phyloP scores from a whole-genome alignment of 2,888 invertebrate genomes.

The Euzophera pinguis region DNA sequence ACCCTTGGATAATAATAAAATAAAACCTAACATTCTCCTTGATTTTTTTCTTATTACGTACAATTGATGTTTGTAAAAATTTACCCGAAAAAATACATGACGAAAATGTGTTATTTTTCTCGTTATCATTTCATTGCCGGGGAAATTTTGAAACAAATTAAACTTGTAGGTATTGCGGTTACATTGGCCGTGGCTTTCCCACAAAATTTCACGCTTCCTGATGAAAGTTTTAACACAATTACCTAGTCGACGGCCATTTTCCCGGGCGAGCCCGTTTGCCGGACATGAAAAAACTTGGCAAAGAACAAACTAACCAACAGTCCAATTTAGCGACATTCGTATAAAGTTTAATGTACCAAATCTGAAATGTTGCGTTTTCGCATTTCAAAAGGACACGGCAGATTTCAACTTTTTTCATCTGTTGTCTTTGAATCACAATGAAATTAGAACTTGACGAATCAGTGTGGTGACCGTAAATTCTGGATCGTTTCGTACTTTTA shows the following conservation, averaged over 20 bases:
- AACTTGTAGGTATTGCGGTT: conserved; percentile 58
- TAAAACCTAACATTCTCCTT: too few relatives aligned
- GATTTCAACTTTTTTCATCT: conserved; percentile 18
- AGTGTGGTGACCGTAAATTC: background rate
- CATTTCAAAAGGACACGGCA: conserved; percentile 51
- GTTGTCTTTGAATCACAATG: conserved; percentile 10
- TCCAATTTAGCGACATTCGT: conserved; percentile 73
- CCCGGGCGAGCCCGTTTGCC: conserved; percentile 51
- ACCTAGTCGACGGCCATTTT: conserved; percentile 68
- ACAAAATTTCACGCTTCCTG: conserved; percentile 73
- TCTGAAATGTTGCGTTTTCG: conserved; percentile 64
- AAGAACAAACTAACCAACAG: conserved; percentile 75
- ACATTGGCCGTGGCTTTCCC: conserved; percentile 53
- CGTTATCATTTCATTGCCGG: conserved; percentile 23
- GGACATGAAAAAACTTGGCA: conserved; percentile 75
- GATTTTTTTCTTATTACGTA: too few relatives aligned
- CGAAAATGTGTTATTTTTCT: conserved; percentile 12
- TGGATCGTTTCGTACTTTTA: background rate
- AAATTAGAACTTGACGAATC: conserved; percentile 10
- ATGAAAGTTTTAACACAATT: conserved; percentile 79
- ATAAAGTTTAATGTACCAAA: conserved; percentile 76
- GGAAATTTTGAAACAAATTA: conserved; percentile 63
- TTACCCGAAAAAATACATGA: conserved; percentile 1
- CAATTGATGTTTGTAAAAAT: background rate
- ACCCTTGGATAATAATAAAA: too few relatives aligned